phyloP scores from a whole-genome alignment of 2,888 invertebrate genomes.

The Helobdella robusta region DNA sequence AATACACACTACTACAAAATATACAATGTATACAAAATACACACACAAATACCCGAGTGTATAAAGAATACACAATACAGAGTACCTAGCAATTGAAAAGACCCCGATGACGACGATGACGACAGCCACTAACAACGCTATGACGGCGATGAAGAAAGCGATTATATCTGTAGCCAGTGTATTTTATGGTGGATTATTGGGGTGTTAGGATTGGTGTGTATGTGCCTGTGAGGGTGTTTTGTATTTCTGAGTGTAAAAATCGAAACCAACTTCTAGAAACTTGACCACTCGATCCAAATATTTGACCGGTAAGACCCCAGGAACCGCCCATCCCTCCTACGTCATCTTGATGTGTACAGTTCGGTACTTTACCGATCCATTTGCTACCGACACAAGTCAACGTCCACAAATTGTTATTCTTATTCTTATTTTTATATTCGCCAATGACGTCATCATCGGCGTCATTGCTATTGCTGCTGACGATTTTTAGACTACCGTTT shows the following conservation, averaged over 20 bases:
- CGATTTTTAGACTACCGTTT: neutral
- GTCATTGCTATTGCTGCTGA: too few relatives aligned
- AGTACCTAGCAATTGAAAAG: constrained; percentile 19
- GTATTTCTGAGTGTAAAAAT: too few relatives aligned
- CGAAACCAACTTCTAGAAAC: constrained; percentile 7
- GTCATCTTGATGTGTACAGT: constrained; percentile 14
- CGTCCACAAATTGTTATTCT: too few relatives aligned
- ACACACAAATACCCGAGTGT: too few relatives aligned
- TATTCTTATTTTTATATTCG: too few relatives aligned
- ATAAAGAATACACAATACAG: too few relatives aligned
- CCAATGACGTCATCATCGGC: too few relatives aligned
- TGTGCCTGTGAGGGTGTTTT: too few relatives aligned
- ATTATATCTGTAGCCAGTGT: constrained; percentile 24
- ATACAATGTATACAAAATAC: too few relatives aligned
- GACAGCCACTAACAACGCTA: constrained; percentile 29
- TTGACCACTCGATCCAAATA: constrained; percentile 9
- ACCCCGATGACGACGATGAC: constrained; percentile 29
- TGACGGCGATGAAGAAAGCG: constrained; percentile 27
- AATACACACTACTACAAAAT: too few relatives aligned
- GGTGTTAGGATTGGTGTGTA: too few relatives aligned
- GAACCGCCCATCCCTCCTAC: neutral
- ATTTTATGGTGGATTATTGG: too few relatives aligned
- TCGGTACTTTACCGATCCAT: constrained; percentile 18
- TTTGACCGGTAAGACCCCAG: constrained; percentile 8
- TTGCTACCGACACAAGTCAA: constrained; percentile 19